These are phyloP conservation scores for Silurus meridionalis DNA, from an alignment of 2,113 vertebrate species.

Conservation along the genomic window DNA sequence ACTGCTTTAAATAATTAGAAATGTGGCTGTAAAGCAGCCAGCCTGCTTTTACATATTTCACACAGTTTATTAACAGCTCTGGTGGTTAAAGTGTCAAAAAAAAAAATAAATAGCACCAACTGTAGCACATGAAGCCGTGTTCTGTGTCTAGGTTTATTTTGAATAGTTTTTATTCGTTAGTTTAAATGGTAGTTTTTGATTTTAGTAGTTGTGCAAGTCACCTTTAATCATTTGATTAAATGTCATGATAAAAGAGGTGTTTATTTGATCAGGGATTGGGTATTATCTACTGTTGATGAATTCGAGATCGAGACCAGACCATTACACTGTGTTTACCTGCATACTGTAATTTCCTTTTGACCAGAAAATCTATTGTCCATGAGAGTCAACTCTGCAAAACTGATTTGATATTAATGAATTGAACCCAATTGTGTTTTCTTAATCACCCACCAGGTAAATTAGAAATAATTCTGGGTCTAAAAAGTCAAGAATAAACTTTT, in stretches of 20 bases:
- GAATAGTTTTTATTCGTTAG: not conserved
- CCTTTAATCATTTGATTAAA: not conserved
- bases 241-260: not conserved
- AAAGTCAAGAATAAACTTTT: not conserved
- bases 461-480: too few relatives aligned
- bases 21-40: not conserved
- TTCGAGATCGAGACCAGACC: not conserved
- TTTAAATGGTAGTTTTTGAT: not conserved
- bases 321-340: not conserved
- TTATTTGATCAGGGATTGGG: not conserved
- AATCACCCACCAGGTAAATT: not conserved
- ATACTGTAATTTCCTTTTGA: not conserved
- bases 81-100: not conserved
- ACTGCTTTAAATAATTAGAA: constrained; percentile 18
- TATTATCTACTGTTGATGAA: not conserved
- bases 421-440: not conserved
- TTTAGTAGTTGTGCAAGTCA: not conserved
- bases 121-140: not conserved
- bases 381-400: not conserved
- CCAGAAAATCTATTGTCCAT: not conserved
- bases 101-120: not conserved
- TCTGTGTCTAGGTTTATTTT: not conserved
- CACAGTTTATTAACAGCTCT: not conserved
- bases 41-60: not conserved
- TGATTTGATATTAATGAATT: not conserved